Base-by-base conservation (phyloP, 2,113 vertebrate species). In the Melierax canorus region DNA sequence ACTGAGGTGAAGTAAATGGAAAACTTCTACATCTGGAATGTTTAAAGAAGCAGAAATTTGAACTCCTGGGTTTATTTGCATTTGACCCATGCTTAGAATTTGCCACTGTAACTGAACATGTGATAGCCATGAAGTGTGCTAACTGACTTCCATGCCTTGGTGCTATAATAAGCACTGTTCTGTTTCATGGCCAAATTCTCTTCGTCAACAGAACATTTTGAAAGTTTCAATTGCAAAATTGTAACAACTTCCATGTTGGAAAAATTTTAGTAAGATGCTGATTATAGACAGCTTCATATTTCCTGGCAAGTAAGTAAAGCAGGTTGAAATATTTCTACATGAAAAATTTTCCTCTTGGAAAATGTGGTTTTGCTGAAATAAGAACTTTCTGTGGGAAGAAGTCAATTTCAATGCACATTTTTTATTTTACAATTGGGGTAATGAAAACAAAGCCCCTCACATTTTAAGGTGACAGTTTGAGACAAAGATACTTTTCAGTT, bases 1-100 rank as follows among this genome's bases (percentile, higher is more conserved):
- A 94, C 79, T 88, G 85, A 96, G 86, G 71, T 75, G 75, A 96
- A 92, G 66, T 77, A 97, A 98, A 91, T 86, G 95, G 97, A 97
- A 98, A 94, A 96, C 58, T 91, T 79, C 73, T 97, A 85, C 66
- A 78, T 89, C 94, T 97, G 94, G 93, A 94, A 96, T 73, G 84
- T 94, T 91, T 95, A 84, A 92, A 95, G 86, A 69, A 89, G 80
- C 48, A 97, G 92, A 95, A 92, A 92, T 86, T 86, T 63, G 83
- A 94, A 95, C 92, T 86, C 62, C 85, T 93, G 32, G 81, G 78
- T 97, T 94, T 95, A 95, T 97, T 97, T 97, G 67, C 9, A 0
- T 89, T 98, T 97, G 92, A 98, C 97, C 90, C 78, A 92, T 94
- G 96, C 90, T 96, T 97, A 83, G 86, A 97, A 97, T 97, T 94